Conservation (phyloP, 2,113 vertebrate species). For the Potamarius usumacintae region DNA sequence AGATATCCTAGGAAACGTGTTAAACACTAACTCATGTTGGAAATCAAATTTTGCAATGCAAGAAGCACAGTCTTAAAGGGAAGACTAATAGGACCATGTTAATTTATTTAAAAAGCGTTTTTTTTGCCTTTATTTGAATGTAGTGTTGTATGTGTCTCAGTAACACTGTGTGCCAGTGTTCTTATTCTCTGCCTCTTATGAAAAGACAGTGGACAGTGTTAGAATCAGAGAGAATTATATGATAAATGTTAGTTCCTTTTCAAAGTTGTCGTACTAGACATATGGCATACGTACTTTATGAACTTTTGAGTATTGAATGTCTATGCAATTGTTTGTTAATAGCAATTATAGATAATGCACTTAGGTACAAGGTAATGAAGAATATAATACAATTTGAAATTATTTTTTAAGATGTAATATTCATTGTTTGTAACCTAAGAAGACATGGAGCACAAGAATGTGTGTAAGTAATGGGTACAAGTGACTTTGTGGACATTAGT, state of each 20-base stretch:
- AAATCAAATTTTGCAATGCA: neutral
- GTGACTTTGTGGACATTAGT: neutral
- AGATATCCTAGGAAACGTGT: neutral
- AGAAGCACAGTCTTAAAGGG: neutral
- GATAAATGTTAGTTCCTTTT: neutral
- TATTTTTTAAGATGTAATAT: constrained; percentile 9
- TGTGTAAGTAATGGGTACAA: neutral
- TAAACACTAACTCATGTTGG: neutral
- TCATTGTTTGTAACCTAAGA: neutral
- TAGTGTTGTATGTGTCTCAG: neutral
- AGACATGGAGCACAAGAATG: constrained; percentile 15
- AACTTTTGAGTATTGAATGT: neutral
- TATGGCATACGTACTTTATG: neutral
- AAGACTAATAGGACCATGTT: neutral
- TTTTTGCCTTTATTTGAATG: constrained; percentile 18
- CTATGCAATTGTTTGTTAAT: constrained; percentile 18
- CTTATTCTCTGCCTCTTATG: neutral
- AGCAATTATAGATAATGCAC: neutral
- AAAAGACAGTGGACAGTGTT: neutral
- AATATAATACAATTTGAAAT: neutral
- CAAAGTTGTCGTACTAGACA: neutral
- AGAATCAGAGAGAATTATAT: neutral
- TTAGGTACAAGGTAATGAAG: constrained; percentile 4
- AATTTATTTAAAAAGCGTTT: neutral
- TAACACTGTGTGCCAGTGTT: neutral